Percentiles rank a stretch among this genome's conserved stretches.
phyloP scores from a whole-genome alignment of 1,140 invertebrate genomes.

The Laodelphax striatellus region DNA sequence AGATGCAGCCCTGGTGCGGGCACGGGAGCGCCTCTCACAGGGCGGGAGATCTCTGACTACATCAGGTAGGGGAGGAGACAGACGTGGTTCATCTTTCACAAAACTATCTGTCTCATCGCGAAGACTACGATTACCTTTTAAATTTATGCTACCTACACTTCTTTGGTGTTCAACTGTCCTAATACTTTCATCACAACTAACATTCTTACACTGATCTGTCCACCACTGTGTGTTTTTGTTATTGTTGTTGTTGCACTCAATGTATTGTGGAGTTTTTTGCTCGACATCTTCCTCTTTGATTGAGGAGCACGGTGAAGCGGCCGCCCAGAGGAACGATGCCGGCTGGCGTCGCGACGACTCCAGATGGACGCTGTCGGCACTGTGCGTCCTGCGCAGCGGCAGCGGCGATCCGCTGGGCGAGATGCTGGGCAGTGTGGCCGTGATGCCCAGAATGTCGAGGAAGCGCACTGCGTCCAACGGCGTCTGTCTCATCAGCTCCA shows the following conservation, averaged over 20 bases:
- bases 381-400: conserved; percentile 25
- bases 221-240: not conserved
- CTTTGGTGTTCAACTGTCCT: not conserved
- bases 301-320: not conserved
- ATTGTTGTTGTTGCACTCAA: not conserved
- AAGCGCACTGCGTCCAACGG: conserved; percentile 43
- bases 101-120: not conserved
- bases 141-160: no score
- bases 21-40: conserved; percentile 9
- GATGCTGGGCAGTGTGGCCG: conserved; percentile 2
- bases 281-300: not conserved
- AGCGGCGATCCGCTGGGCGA: conserved; percentile 20
- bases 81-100: not conserved
- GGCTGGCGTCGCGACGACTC: not conserved
- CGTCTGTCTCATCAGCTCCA: conserved; percentile 47
- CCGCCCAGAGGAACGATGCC: not conserved
- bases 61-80: conserved; percentile 16
- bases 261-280: not conserved
- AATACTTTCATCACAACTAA: no score
- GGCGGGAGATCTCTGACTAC: conserved; percentile 21
- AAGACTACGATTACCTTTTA: no score
- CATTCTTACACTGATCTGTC: no score
- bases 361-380: not conserved
- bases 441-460: conserved; percentile 34
- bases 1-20: not conserved